A percentile compares a stretch with the other conserved stretches of the same genome.
phyloP scores from a whole-genome alignment of 2,888 invertebrate species.

The Cartodere bifasciata region DNA sequence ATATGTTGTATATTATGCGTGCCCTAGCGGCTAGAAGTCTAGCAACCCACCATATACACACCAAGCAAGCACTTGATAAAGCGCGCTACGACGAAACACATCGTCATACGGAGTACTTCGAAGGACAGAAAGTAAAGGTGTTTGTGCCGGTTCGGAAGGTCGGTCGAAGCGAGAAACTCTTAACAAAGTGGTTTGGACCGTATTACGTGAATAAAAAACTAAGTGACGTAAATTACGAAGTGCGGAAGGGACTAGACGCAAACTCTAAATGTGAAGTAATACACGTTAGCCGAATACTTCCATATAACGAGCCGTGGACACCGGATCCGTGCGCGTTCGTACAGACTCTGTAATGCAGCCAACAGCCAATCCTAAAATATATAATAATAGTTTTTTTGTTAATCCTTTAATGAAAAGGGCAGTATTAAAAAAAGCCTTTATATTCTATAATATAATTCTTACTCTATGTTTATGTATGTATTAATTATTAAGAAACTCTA shows the following conservation, averaged over 20 bases:
- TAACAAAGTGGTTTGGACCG: background rate
- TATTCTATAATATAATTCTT: too few relatives aligned
- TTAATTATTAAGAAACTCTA: too few relatives aligned
- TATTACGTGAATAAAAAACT: slow-evolving; percentile 1
- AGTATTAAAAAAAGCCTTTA: too few relatives aligned
- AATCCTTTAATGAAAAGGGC: too few relatives aligned
- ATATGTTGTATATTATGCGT: too few relatives aligned
- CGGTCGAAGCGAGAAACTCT: slow-evolving; percentile 1
- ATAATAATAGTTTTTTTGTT: too few relatives aligned
- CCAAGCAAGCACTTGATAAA: background rate
- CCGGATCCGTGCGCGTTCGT: too few relatives aligned
- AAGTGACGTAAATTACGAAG: slow-evolving; percentile 1
- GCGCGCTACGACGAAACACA: slow-evolving; percentile 1
- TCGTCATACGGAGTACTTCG: background rate
- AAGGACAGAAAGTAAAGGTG: background rate
- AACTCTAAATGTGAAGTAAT: background rate
- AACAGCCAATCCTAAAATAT: too few relatives aligned
- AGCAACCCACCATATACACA: background rate
- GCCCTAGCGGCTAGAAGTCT: slow-evolving; percentile 1
- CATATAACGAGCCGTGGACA: slow-evolving; percentile 1
- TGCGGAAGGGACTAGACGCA: background rate
- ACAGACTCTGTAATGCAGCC: too few relatives aligned
- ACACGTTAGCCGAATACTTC: slow-evolving; percentile 1
- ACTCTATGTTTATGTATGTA: too few relatives aligned
- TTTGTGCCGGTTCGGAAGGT: background rate